These are phyloP conservation scores for Diploptera punctata DNA, from an alignment of 2,888 invertebrate genomes.

Conservation along the genomic window DNA sequence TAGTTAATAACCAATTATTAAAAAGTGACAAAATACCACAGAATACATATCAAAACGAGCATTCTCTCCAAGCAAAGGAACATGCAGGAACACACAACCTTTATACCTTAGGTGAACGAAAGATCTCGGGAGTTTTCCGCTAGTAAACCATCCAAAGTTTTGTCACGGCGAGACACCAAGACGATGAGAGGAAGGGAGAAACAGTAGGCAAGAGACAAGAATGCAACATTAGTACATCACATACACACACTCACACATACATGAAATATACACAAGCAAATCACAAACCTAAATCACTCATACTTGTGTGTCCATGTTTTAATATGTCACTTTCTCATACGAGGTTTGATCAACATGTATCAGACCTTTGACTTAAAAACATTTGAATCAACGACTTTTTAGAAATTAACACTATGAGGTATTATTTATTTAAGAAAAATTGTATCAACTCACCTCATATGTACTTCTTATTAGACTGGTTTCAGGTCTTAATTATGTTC, in stretches of 20 bases:
- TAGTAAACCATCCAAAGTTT: conserved; percentile 29
- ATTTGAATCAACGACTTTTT: too few species aligned
- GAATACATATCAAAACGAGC: background rate
- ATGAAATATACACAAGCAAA: conserved; percentile 3
- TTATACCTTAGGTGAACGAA: conserved; percentile 42
- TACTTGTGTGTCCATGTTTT: too few species aligned
- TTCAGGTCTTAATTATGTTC: too few species aligned
- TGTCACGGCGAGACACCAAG: conserved; percentile 23
- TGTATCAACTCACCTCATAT: too few species aligned
- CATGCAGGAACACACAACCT: conserved; percentile 25
- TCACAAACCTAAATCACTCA: background rate
- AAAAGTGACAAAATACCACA: background rate
- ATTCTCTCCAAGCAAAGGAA: conserved; percentile 16
- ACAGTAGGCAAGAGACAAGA: conserved; percentile 26
- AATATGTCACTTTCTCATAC: too few species aligned
- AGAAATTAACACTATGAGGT: too few species aligned
- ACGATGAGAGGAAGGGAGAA: conserved; percentile 25
- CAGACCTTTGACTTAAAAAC: too few species aligned
- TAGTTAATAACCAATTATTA: too few species aligned
- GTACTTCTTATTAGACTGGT: too few species aligned
- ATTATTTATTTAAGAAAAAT: too few species aligned
- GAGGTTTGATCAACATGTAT: too few species aligned
- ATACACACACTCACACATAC: conserved; percentile 21
- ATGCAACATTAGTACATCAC: conserved; percentile 39
- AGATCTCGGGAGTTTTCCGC: conserved; percentile 41